These are phyloP conservation scores for Drosophila pseudoananassae DNA, from an alignment of 1,140 invertebrate species.

Conservation along the genomic window DNA sequence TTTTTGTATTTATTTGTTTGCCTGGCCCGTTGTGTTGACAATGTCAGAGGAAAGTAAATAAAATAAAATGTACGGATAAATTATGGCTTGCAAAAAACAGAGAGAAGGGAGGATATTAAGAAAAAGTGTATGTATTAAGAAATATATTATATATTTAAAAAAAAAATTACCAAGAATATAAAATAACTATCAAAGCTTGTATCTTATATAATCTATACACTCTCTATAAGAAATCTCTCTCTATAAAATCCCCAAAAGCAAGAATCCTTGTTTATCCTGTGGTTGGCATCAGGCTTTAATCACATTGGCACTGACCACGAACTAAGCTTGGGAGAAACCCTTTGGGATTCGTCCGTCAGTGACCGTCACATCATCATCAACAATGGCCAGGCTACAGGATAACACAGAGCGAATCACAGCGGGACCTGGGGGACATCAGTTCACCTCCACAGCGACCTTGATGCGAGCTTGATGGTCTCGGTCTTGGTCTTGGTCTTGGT, in stretches of 20 bases:
- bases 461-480: constrained; percentile 1
- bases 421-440: not conserved
- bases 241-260: no score
- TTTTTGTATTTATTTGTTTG: constrained; percentile 51
- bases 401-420: not conserved
- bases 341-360: constrained; percentile 18
- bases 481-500: not conserved
- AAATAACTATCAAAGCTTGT: no score
- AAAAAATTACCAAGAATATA: no score
- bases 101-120: no score
- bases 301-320: constrained; percentile 30
- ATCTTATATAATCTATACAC: no score
- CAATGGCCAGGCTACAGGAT: constrained; percentile 5
- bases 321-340: constrained; percentile 19
- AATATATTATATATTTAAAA: no score
- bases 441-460: constrained; percentile 17
- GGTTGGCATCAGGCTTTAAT: not conserved
- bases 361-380: constrained; percentile 6
- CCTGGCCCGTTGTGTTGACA: constrained; percentile 39
- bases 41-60: constrained; percentile 61
- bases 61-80: constrained; percentile 34
- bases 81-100: constrained; percentile 6
- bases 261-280: not conserved
- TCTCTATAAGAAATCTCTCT: no score
- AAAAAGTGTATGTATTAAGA: no score